These are phyloP conservation scores for Leptopilina clavipes DNA, from an alignment of 1,140 invertebrate species.

Conservation along the genomic window DNA sequence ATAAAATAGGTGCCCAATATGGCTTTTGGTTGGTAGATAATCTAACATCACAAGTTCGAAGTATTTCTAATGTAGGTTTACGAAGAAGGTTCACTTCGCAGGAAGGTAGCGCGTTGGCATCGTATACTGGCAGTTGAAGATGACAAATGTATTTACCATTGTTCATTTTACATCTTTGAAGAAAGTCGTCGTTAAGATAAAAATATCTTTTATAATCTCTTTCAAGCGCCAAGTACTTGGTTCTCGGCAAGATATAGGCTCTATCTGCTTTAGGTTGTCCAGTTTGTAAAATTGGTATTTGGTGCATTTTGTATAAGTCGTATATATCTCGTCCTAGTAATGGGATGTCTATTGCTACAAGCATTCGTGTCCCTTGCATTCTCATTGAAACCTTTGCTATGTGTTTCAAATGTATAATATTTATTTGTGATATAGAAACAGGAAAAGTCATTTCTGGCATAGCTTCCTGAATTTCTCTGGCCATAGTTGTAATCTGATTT, in stretches of 20 bases:
- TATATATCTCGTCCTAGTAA: not conserved
- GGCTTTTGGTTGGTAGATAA: too few species aligned
- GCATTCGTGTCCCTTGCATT: too few species aligned
- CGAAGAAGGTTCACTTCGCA: not conserved
- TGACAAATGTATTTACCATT: not conserved
- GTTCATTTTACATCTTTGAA: not conserved
- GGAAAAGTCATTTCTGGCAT: not conserved
- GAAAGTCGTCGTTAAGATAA: not conserved
- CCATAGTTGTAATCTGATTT: not conserved
- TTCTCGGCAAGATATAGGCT: too few species aligned
- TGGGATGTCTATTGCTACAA: too few species aligned
- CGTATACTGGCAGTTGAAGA: not conserved
- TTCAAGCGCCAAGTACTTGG: too few species aligned
- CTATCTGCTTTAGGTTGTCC: too few species aligned
- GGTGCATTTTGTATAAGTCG: not conserved
- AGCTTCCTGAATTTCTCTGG: not conserved
- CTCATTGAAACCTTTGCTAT: too few species aligned
- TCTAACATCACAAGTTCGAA: not conserved
- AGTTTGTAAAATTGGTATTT: not conserved
- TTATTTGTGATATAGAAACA: not conserved
- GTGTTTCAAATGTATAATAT: not conserved
- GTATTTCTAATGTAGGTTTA: not conserved
- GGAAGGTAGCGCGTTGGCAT: too few species aligned
- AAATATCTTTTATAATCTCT: too few species aligned
- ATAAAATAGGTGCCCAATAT: too few species aligned